Percentiles rank a stretch among this genome's conserved stretches.
These are phyloP conservation scores for Cromileptes altivelis DNA, from an alignment of 2,113 vertebrate species.

Conservation along the genomic window DNA sequence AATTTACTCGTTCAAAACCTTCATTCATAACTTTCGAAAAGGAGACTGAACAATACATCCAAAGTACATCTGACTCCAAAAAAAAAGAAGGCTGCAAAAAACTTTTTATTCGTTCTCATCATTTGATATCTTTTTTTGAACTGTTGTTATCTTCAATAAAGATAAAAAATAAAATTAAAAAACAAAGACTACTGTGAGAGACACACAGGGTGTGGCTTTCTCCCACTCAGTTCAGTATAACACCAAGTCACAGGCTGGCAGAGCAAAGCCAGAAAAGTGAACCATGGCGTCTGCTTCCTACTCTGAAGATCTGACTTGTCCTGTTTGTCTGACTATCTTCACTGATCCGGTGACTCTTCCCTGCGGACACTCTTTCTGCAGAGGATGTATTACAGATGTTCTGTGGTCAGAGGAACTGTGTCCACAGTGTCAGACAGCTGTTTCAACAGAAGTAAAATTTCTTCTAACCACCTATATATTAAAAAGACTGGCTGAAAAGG, in stretches of 20 bases:
- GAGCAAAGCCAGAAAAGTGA: neutral
- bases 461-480: conserved; percentile 54
- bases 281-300: conserved; percentile 38
- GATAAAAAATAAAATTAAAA: too few species aligned
- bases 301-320: conserved; percentile 70
- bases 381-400: conserved; percentile 55
- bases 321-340: conserved; percentile 73
- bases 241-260: neutral
- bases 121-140: too few species aligned
- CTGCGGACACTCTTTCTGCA: conserved; percentile 80
- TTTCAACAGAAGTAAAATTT: conserved; percentile 13
- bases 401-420: conserved; percentile 21
- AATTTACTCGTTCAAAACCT: too few species aligned
- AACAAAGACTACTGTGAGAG: too few species aligned
- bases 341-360: conserved; percentile 71
- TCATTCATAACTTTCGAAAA: too few species aligned
- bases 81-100: too few species aligned
- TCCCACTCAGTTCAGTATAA: neutral
- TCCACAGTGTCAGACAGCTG: conserved; percentile 56
- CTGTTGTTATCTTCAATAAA: too few species aligned
- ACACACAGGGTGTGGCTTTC: conserved; percentile 10
- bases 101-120: too few species aligned
- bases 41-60: too few species aligned
- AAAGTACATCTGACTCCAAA: too few species aligned
- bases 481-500: conserved; percentile 55